A percentile compares a stretch with the other conserved stretches of the same genome.
These are phyloP conservation scores for Nephrotoma flavescens DNA, from an alignment of 2,888 invertebrate species.

Conservation along the genomic window DNA sequence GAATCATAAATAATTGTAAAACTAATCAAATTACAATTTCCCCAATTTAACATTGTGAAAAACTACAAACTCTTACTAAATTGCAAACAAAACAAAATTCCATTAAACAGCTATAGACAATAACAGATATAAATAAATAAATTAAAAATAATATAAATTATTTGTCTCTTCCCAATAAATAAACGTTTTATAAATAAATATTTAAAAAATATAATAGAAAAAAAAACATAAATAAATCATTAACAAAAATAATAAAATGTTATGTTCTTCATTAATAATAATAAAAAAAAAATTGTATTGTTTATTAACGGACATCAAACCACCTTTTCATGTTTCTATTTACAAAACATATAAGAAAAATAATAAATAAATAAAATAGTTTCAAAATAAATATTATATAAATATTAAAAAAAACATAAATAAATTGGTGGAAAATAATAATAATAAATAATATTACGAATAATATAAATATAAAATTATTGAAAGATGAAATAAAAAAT, in stretches of 20 bases:
- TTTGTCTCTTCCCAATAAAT: not conserved
- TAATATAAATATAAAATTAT: not conserved
- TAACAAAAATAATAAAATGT: not conserved
- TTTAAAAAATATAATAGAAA: not conserved
- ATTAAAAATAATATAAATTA: not conserved
- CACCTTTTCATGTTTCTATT: not conserved
- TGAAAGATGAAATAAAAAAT: not conserved
- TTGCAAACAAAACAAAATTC: not conserved
- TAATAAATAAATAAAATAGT: not conserved
- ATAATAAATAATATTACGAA: not conserved
- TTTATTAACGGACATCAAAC: conserved; percentile 2
- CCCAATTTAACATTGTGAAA: not conserved
- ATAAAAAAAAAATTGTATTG: not conserved
- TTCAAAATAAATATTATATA: not conserved
- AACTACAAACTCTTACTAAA: not conserved
- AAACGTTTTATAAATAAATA: not conserved
- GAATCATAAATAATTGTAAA: not conserved
- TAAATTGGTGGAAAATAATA: conserved; percentile 1
- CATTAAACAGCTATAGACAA: not conserved
- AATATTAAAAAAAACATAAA: not conserved
- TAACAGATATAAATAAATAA: not conserved
- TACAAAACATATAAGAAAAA: not conserved
- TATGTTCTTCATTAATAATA: not conserved
- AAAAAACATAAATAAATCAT: not conserved
- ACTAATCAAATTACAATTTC: not conserved